These are phyloP conservation scores for Octopus bimaculoides DNA, from an alignment of 1,140 invertebrate genomes.

Conservation along the genomic window DNA sequence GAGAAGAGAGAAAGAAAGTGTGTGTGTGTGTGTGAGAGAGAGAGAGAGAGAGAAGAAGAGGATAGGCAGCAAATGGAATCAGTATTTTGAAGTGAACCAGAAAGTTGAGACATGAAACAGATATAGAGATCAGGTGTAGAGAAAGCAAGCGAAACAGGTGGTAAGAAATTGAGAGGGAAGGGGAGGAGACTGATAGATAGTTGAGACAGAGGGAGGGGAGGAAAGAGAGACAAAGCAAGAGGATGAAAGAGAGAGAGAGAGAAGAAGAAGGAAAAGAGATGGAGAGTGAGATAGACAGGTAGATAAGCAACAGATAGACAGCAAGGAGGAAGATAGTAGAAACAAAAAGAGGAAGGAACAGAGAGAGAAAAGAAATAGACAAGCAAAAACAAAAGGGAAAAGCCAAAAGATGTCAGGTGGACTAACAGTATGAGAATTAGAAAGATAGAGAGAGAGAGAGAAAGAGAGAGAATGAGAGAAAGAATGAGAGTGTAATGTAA, in stretches of 20 bases:
- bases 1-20: no score
- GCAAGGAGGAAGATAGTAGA: constrained; percentile 1
- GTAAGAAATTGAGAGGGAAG: background rate
- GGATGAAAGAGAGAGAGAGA: constrained; percentile 7
- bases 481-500: background rate
- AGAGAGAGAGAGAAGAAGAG: no score
- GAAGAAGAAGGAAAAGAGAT: background rate
- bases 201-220: background rate
- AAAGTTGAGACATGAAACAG: no score
- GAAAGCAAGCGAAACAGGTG: background rate
- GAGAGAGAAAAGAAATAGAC: constrained; percentile 10
- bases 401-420: background rate
- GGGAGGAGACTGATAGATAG: background rate
- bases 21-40: no score
- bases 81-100: no score
- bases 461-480: background rate
- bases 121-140: background rate
- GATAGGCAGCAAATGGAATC: no score
- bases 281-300: constrained; percentile 15
- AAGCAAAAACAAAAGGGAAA: constrained; percentile 8
- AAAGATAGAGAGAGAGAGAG: background rate
- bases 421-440: no score
- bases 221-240: constrained; percentile 15
- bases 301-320: constrained; percentile 13
- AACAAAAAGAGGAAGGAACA: constrained; percentile 7